Evolutionary conservation across 2,888 invertebrate genomes (phyloP).

Genomic region (Coenonympha arcania): DNA sequence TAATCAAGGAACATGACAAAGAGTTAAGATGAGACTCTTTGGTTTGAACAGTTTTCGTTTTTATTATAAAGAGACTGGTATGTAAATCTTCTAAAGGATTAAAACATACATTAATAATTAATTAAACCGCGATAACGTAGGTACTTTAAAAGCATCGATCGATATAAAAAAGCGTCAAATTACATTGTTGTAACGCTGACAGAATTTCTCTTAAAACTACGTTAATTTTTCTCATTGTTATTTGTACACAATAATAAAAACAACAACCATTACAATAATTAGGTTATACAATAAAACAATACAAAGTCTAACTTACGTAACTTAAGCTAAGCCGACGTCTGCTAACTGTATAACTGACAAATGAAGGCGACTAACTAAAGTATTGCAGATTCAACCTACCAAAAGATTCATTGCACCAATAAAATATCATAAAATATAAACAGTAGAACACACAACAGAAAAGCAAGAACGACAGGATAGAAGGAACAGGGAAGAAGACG

Average conservation of each 20-base stretch:
- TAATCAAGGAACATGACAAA: constrained; percentile 57
- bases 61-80: constrained; percentile 35
- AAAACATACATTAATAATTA: constrained; percentile 26
- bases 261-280: constrained; percentile 64
- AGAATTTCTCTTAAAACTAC: constrained; percentile 51
- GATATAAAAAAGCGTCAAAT: constrained; percentile 37
- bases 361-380: constrained; percentile 29
- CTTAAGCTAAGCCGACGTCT: constrained; percentile 21
- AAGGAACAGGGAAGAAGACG: constrained; percentile 17
- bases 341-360: constrained; percentile 18
- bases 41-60: constrained; percentile 51
- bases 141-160: constrained; percentile 39
- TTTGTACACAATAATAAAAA: constrained; percentile 72
- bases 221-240: constrained; percentile 67
- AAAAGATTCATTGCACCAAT: constrained; percentile 55
- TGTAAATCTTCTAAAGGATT: too few species aligned
- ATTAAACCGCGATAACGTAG: constrained; percentile 22
- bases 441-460: neutral
- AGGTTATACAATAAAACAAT: constrained; percentile 65
- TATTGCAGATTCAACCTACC: constrained; percentile 46
- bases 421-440: constrained; percentile 30
- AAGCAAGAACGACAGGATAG: constrained; percentile 10
- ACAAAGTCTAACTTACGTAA: constrained; percentile 46
- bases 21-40: constrained; percentile 67
- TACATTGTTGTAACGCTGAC: constrained; percentile 31